Base-by-base conservation (phyloP, 2,113 vertebrate genomes). In the Gavia stellata region DNA sequence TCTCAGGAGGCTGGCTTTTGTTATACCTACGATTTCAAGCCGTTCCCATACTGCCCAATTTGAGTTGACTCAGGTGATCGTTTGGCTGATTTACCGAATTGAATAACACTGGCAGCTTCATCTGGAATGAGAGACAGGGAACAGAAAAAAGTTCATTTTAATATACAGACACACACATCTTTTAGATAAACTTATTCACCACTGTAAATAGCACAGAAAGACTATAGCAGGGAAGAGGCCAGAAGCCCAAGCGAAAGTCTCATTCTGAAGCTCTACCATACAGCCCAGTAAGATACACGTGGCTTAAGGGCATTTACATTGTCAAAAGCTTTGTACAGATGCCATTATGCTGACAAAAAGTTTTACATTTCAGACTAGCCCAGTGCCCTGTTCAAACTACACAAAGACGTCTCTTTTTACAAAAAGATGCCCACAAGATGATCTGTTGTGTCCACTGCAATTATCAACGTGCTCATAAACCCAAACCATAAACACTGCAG, bases 51-150 rank as follows among this genome's bases (percentile, higher is more conserved):
- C 94, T 99, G 99, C 87, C 99, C 99, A 9, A 99, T 99, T 88
- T 99, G 99, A 59, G 99, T 99, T 19, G 99, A 99, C 95, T 99
- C 99, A 1, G 99, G 98, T 13, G 99, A 99, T 33, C 99, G 98
- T 95, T 99, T 99, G 98, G 98, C 99, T 44, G 99, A 99, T 97
- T 99, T 99, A 89, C 99, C 99, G 97, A 99, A 99, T 92, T 99
- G 99, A 96, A 99, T 99, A 47, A 99, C 99, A 52, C 99, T 99
- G 42, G 99, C 99, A 70, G 99, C 99, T 96, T 99, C 99, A 96
- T 97, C 99, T 99, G 90, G 79, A 96, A 78, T 7, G 5, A 75
- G 28, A 97, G 72, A 93, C 20, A 77, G 33, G 59, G 20, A 90
- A 73, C 55, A 86, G 78, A 66, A 38, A 42, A 40, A 59, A 11